Base-by-base conservation (phyloP, 2,888 invertebrate genomes). In the Amitus sp. region DNA sequence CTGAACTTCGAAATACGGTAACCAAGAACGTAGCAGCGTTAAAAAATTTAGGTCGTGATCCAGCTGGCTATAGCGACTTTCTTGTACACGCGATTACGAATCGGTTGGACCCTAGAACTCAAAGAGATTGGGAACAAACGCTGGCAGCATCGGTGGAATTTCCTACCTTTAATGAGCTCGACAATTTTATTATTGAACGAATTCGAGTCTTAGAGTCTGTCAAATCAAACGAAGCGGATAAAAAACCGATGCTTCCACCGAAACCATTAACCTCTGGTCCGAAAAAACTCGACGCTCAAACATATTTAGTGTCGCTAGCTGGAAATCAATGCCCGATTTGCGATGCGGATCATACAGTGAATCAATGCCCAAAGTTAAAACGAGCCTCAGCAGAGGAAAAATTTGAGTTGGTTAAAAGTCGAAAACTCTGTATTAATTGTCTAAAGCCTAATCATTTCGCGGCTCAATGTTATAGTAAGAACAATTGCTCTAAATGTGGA, bases 361-460 rank as follows among this genome's bases (percentile, higher is more conserved):
- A 27, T 13, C 15, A 9, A 40, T 50, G 50, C 30, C 17, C 20
- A 10, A 18, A n/a, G 1, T 42, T 50, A 23, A 28, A 20, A 4
- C 10, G 12, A 4, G 18, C 13, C 10, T 2, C 39, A 23, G n/a
- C 17, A 3, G 39, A 37, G 3, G n/a, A 23, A 9, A 19, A 40
- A 28, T 54, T 27, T 20, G 15, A 54, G 1, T 10, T 54, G 5
- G 33, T 40, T 12, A 40, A 30, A 27, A n/a, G 12, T 2, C 23
- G 30, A 6, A 47, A 37, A 39, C 28, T 54, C 4, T 54, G 47
- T 40, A 27, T 18, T 1, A 50, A 50, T 12, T 50, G 50, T 19
- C 19, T 50, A 39, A 13, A 7, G 15, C 4, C 13, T 7, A 2
- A 2, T 3, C 39, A 39, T 39, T 7, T 13, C 6, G 13, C 17